A percentile compares a stretch with the other conserved stretches of the same genome.
Evolutionary conservation across 2,888 invertebrate species (phyloP).

Genomic region (Hetaerina titia): DNA sequence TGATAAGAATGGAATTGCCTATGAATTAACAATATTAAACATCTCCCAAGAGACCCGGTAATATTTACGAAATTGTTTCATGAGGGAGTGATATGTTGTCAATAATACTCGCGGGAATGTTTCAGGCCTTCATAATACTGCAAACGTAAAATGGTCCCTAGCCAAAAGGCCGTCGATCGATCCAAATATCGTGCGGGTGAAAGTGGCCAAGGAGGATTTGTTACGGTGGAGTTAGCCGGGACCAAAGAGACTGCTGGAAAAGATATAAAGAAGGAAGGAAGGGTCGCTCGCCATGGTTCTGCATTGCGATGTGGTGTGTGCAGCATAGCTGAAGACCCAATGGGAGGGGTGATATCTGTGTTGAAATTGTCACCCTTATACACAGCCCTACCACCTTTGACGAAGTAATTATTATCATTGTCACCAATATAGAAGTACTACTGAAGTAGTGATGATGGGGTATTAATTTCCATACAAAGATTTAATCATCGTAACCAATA

Average conservation of each 20-base stretch:
- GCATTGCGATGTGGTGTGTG: background rate
- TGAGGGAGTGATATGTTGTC: background rate
- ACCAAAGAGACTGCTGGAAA: background rate
- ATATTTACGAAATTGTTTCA: background rate
- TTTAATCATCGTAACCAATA: too few species aligned
- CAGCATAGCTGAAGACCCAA: too few species aligned
- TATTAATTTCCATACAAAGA: too few species aligned
- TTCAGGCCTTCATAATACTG: background rate
- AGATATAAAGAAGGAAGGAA: background rate
- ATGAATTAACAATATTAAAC: too few species aligned
- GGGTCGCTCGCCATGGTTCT: background rate
- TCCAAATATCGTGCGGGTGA: slow-evolving; percentile 10
- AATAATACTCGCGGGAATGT: background rate
- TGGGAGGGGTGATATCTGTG: too few species aligned
- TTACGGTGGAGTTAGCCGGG: background rate
- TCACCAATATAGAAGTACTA: too few species aligned
- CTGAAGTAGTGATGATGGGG: too few species aligned
- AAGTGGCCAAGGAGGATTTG: background rate
- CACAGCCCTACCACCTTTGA: too few species aligned
- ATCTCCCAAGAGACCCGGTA: background rate
- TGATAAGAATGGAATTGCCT: too few species aligned
- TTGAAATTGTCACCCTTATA: too few species aligned
- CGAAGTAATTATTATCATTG: too few species aligned
- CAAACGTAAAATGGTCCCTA: background rate
- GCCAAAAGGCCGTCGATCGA: background rate